phyloP scores from a whole-genome alignment of 2,888 invertebrate species.

The Hirudinaria manillensis region DNA sequence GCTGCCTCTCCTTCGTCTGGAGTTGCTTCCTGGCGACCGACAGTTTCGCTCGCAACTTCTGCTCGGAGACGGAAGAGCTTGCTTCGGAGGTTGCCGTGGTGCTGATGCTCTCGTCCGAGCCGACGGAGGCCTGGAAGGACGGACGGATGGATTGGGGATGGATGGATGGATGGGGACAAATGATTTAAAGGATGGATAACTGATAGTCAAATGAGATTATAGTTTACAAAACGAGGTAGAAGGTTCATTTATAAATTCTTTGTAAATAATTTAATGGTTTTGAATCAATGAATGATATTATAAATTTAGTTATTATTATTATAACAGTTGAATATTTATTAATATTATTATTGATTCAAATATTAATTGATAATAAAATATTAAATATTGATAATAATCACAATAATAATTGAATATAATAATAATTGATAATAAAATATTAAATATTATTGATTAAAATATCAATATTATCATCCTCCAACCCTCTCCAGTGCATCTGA shows the following conservation, averaged over 20 bases:
- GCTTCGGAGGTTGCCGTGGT: conserved; percentile 35
- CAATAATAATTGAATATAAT: neutral
- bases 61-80: conserved; percentile 31
- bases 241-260: no score
- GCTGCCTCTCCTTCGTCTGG: conserved; percentile 35
- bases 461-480: neutral
- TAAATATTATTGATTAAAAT: neutral
- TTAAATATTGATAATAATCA: no score
- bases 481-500: conserved; percentile 40
- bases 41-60: conserved; percentile 47
- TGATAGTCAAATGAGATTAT: neutral
- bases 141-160: no score
- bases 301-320: no score
- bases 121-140: conserved; percentile 36
- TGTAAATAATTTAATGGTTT: no score
- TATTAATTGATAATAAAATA: no score
- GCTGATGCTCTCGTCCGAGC: conserved; percentile 37
- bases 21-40: conserved; percentile 50
- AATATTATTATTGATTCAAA: no score
- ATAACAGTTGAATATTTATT: no score
- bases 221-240: no score
- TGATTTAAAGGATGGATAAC: neutral
- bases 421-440: neutral
- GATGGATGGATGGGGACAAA: neutral
- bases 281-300: no score